These are phyloP conservation scores for Pelosia muscerda DNA, from an alignment of 2,888 invertebrate genomes.

Conservation along the genomic window DNA sequence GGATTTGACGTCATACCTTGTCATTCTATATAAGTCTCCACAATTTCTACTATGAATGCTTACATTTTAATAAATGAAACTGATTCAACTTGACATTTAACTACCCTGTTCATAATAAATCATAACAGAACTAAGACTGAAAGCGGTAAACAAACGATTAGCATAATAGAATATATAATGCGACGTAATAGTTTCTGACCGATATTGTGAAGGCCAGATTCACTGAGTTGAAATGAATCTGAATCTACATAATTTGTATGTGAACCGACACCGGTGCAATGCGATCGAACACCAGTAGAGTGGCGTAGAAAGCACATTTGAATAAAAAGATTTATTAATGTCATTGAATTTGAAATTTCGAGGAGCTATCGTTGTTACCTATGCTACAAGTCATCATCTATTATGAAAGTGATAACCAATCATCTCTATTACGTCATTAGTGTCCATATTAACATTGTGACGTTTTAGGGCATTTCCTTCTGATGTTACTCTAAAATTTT, in stretches of 20 bases:
- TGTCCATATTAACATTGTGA: neutral
- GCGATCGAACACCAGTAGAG: slow-evolving; percentile 32
- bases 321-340: neutral
- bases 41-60: neutral
- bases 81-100: neutral
- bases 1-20: neutral
- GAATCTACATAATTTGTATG: slow-evolving; percentile 43
- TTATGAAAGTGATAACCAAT: too few relatives aligned
- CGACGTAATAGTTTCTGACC: slow-evolving; percentile 27
- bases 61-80: neutral
- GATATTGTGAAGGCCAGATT: slow-evolving; percentile 44
- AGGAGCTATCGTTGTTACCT: too few relatives aligned
- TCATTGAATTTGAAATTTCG: too few relatives aligned
- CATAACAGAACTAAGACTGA: slow-evolving; percentile 2
- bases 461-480: neutral
- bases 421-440: neutral
- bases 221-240: slow-evolving; percentile 53
- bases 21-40: neutral
- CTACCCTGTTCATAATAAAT: slow-evolving; percentile 5
- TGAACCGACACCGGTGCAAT: slow-evolving; percentile 30
- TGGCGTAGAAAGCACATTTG: neutral
- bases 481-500: neutral
- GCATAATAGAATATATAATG: slow-evolving; percentile 28
- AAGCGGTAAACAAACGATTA: slow-evolving; percentile 27
- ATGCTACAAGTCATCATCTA: too few relatives aligned